Conservation (phyloP, 2,888 invertebrate genomes). For the Eupithecia exiguata region DNA sequence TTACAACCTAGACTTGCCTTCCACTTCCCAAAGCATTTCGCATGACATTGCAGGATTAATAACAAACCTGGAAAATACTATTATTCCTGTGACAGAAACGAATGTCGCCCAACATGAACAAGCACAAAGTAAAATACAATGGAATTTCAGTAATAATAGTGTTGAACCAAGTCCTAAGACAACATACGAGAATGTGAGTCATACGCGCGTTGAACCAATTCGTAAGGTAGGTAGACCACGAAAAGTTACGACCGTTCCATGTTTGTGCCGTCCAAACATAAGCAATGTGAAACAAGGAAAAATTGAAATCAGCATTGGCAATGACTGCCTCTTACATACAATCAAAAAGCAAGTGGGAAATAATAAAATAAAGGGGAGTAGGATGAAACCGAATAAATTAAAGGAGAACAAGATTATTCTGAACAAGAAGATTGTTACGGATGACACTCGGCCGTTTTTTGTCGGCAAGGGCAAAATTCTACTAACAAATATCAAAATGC, state of each 20-base stretch:
- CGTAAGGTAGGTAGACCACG: neutral
- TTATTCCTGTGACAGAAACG: neutral
- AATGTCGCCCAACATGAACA: neutral
- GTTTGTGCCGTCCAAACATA: slow-evolving; percentile 37
- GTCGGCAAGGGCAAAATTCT: slow-evolving; percentile 72
- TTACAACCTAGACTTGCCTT: neutral
- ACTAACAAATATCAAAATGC: slow-evolving; percentile 61
- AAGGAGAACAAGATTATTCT: slow-evolving; percentile 50
- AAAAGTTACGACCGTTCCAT: slow-evolving; percentile 10
- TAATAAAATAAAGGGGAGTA: slow-evolving; percentile 37
- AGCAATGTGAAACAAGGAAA: slow-evolving; percentile 27
- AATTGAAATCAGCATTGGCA: slow-evolving; percentile 47
- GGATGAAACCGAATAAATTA: slow-evolving; percentile 11
- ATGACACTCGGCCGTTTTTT: slow-evolving; percentile 56
- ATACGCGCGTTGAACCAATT: neutral
- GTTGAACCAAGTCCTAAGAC: neutral
- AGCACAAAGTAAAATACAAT: neutral
- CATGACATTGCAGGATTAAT: neutral
- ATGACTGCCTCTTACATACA: slow-evolving; percentile 34
- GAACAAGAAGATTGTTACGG: slow-evolving; percentile 48
- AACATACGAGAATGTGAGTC: neutral
- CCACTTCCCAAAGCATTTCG: neutral
- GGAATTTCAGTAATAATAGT: neutral
- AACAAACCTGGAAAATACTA: neutral
- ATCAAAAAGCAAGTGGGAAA: neutral